These are phyloP conservation scores for Megamerina dolium DNA, from an alignment of 2,888 invertebrate genomes.

Conservation along the genomic window DNA sequence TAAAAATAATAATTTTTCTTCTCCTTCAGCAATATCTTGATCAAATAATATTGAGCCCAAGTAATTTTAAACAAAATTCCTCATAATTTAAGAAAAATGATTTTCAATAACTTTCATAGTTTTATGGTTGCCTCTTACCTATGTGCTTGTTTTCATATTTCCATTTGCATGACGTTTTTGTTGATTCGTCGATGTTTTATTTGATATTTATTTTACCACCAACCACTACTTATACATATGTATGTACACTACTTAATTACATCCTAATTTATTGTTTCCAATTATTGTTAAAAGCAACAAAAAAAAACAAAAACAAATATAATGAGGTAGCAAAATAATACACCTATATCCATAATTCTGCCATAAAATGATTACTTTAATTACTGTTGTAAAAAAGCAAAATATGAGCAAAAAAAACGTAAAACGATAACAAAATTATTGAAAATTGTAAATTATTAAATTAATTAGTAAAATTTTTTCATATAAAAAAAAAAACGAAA, in stretches of 20 bases:
- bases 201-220: too few species aligned
- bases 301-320: neutral
- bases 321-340: neutral
- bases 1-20: too few species aligned
- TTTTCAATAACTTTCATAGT: too few species aligned
- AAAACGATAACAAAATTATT: neutral
- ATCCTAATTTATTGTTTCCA: constrained; percentile 4
- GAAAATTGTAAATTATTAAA: neutral
- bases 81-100: too few species aligned
- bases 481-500: too few species aligned
- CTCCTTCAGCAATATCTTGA: too few species aligned
- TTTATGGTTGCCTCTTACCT: neutral
- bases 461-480: constrained; percentile 3
- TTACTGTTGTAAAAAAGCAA: neutral
- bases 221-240: too few species aligned
- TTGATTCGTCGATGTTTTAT: too few species aligned
- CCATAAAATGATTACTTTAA: too few species aligned
- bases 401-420: neutral
- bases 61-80: too few species aligned
- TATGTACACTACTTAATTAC: neutral
- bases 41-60: too few species aligned
- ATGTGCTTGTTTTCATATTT: constrained; percentile 1
- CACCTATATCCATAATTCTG: too few species aligned
- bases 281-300: neutral
- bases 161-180: constrained; percentile 3